phyloP scores from a whole-genome alignment of 1,140 invertebrate species.

The Cyrtorhinus lividipennis region DNA sequence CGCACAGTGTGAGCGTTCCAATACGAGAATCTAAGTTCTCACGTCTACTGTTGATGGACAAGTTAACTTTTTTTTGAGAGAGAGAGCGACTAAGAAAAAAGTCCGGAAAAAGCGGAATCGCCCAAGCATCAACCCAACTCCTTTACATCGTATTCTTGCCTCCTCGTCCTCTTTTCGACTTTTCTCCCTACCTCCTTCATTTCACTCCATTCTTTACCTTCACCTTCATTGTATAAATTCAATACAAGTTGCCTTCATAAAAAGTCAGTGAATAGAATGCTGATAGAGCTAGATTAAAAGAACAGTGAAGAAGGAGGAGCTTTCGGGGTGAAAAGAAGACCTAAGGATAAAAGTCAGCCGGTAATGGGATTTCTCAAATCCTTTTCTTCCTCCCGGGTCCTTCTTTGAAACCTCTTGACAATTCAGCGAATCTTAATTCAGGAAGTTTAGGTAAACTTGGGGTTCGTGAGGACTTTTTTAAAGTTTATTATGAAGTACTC shows the following conservation, averaged over 20 bases:
- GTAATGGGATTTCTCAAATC: not conserved
- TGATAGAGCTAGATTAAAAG: not conserved
- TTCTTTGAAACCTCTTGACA: not conserved
- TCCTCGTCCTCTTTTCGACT: too few relatives aligned
- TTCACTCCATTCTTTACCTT: not conserved
- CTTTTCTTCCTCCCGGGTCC: not conserved
- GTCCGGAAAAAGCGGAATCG: too few relatives aligned
- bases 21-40: too few relatives aligned
- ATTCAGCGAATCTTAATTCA: not conserved
- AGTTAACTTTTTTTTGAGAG: not conserved
- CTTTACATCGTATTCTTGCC: too few relatives aligned
- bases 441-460: not conserved
- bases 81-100: too few relatives aligned
- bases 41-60: too few relatives aligned
- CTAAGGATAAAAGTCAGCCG: not conserved
- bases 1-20: too few relatives aligned
- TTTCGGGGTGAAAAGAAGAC: not conserved
- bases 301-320: not conserved
- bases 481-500: too few relatives aligned
- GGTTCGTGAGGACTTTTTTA: too few relatives aligned
- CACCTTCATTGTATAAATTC: not conserved
- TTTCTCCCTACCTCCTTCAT: not conserved
- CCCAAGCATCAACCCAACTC: not conserved
- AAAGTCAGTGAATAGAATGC: not conserved
- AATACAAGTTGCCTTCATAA: not conserved